A percentile compares a stretch with the other conserved stretches of the same genome.
Evolutionary conservation across 2,113 vertebrate species (phyloP).

Genomic region (Tragelaphus scriptus): DNA sequence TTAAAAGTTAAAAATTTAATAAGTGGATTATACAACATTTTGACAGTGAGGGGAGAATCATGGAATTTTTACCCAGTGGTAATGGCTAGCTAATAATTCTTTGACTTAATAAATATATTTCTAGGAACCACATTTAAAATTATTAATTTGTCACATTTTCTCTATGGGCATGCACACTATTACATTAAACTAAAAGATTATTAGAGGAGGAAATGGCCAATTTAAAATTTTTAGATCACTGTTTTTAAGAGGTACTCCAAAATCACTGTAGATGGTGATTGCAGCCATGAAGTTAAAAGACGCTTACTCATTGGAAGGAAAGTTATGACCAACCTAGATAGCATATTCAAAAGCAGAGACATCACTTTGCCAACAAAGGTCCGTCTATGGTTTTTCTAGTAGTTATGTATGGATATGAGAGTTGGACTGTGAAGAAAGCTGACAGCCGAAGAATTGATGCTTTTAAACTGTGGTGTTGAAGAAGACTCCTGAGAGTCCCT

Average conservation of each 20-base stretch:
- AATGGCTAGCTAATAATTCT: constrained; percentile 14
- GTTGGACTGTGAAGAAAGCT: too few species aligned
- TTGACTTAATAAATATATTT: neutral
- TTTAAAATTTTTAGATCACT: constrained; percentile 8
- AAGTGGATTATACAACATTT: constrained; percentile 3
- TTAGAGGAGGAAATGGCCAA: constrained; percentile 17
- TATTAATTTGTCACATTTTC: constrained; percentile 27
- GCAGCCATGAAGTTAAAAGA: too few species aligned
- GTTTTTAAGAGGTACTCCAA: constrained; percentile 28
- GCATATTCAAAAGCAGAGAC: too few species aligned
- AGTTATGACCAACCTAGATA: too few species aligned
- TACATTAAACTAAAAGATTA: constrained; percentile 19
- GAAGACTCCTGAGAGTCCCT: too few species aligned
- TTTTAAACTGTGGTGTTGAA: too few species aligned
- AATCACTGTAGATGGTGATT: too few species aligned
- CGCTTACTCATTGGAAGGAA: too few species aligned
- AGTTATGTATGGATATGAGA: too few species aligned
- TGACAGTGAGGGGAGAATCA: neutral
- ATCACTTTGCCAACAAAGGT: too few species aligned
- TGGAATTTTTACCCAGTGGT: constrained; percentile 7
- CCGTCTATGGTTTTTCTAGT: too few species aligned
- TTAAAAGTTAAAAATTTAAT: constrained; percentile 23
- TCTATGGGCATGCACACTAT: neutral
- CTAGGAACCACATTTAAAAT: neutral
- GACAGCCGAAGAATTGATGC: too few species aligned